Base-by-base conservation (phyloP, 2,113 vertebrate genomes). In the Genyomyrus donnyi region DNA sequence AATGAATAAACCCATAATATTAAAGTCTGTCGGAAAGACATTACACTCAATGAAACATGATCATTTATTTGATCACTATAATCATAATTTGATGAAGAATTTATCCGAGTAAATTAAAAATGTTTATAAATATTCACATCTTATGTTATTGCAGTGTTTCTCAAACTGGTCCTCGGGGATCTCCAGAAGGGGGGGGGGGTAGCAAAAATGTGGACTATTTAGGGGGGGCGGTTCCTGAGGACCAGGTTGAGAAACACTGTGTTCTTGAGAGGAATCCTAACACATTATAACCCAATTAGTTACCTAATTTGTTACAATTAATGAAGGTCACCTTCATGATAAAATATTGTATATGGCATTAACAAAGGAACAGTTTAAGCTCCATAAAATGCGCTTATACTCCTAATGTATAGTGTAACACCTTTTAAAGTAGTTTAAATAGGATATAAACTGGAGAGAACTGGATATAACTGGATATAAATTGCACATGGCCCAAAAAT, bases 401-500 rank as follows among this genome's bases (percentile, higher is more conserved):
- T 70, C 90, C 90, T 86, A 21, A 92, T 88, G 89, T 88, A 89
- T 70, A 92, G 91, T 90, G 91, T 91, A 91, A 77, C 6, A 0
- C 35, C 15, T 35, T 77, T 42, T 77, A 77, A 77, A 77, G 70
- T 19, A 39, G 17, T 42, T 92, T 92, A 92, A 90, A 21, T 21
- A 56, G 53, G 19, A 56, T 56, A 56, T 56, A 56, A 56, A 56
- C 19, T 56, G 19, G 52, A 6, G 19, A 56, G 52, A 21, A 21
- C 53, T 56, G 19, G 53, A 50, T 50, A 50, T 50, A 50, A 50
- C 49, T 91, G 90, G 92, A 92, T 88, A 91, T 91, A 92, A 91
- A 94, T 95, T 95, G 94, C 95, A 95, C 93, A 93, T 93, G 91
- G 92, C 94, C 93, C 93, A 31, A 83, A 21, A 74, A 19, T 83